Evolutionary conservation across 1,140 invertebrate genomes (phyloP).

Genomic region (Drosophila sulfurigaster): DNA sequence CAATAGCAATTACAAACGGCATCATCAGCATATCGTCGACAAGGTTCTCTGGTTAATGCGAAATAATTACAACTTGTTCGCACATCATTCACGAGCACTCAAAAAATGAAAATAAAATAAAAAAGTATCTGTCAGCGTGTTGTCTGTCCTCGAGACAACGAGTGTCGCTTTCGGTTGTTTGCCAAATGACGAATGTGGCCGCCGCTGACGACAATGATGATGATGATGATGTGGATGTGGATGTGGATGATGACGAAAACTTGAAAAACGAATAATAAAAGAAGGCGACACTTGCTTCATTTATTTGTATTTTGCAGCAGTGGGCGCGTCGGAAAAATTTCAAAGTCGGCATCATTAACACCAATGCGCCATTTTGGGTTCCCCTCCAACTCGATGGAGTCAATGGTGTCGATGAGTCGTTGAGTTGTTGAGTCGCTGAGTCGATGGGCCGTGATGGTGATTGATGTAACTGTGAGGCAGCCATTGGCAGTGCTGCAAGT

Average conservation of each 20-base stretch:
- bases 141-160: conserved; percentile 30
- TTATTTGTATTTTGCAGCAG: conserved; percentile 61
- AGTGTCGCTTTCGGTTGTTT: conserved; percentile 70
- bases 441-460: conserved; percentile 43
- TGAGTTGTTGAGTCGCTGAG: not conserved
- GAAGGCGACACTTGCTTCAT: conserved; percentile 72
- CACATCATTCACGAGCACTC: conserved; percentile 67
- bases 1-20: conserved; percentile 22
- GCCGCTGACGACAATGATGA: conserved; percentile 44
- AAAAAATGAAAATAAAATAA: conserved; percentile 37
- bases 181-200: conserved; percentile 73
- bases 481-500: conserved; percentile 10
- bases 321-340: conserved; percentile 79
- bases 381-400: conserved; percentile 36
- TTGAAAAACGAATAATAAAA: conserved; percentile 23
- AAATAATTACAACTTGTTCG: conserved; percentile 82
- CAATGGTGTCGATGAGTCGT: conserved; percentile 20
- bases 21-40: conserved; percentile 52
- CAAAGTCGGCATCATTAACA: conserved; percentile 83
- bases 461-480: conserved; percentile 69
- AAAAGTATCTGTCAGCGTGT: conserved; percentile 70
- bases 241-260: conserved; percentile 66
- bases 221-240: conserved; percentile 52
- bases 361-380: conserved; percentile 73
- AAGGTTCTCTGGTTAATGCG: conserved; percentile 60